Base-by-base conservation (phyloP, 2,888 invertebrate species). In the Dinocampus coccinellae region DNA sequence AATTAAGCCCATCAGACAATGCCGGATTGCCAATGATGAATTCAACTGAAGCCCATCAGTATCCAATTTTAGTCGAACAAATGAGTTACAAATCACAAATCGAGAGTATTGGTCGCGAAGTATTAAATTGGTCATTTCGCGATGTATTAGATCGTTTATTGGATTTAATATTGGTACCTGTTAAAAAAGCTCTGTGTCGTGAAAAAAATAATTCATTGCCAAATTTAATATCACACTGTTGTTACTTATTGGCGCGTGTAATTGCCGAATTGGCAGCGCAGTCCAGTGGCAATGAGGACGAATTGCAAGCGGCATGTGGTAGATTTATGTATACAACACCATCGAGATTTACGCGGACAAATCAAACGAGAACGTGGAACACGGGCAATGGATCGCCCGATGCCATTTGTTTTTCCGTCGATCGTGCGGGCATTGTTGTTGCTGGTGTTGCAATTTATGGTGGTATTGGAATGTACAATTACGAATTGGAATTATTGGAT, bases 301-400 rank as follows among this genome's bases (percentile, higher is more conserved):
- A 95, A 80, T 89, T 94, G 52, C 91, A 92, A 79, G 92, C 93
- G 36, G 91, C 92, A 0, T 92, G 91, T 78, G 92, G 93, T n/a
- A 90, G 95, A 60, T 93, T 95, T 42, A 89, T 97, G 78, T 92
- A 96, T 76, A 92, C 94, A 57, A 97, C 97, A 0, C 96, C 97
- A 0, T 94, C 95, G 39, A 91, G 98, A 29, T 99, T 98, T 87
- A 94, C 96, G 53, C 92, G 97, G 61, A 94, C 95, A 57, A 97
- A 97, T 86, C 93, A 94, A 78, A 93, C 94, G 62, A 92, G 97
- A 57, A 95, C 95, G 0, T 99, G 99, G 99, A 98, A 98, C 86
- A 97, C 98, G 0, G 97, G 98, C 3, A 97, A 97, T 86, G 98
- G 98, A 34, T 97, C 97, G 10, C 97, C 98, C 0, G 99, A 99